These are phyloP conservation scores for Melanotaenia maccullochi DNA, from an alignment of 2,797 vertebrate species.

Conservation along the genomic window DNA sequence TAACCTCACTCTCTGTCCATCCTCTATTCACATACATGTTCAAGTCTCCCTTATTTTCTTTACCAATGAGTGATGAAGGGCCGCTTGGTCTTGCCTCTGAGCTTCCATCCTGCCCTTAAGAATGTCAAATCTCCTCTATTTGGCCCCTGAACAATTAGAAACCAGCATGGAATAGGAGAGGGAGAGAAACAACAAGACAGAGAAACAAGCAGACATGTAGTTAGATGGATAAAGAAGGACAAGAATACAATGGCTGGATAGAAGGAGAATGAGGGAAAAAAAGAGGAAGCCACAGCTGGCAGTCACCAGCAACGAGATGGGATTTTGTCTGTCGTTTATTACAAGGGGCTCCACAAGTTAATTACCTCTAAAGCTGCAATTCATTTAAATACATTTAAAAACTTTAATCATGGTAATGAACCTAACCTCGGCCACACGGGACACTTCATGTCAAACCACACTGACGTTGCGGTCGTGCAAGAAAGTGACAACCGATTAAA, in stretches of 20 bases:
- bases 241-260: slow-evolving; percentile 11
- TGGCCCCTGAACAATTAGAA: slow-evolving; percentile 30
- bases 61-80: slow-evolving; percentile 56
- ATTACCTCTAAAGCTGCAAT: slow-evolving; percentile 19
- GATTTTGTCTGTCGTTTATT: slow-evolving; percentile 17
- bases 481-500: slow-evolving; percentile 69
- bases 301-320: slow-evolving; percentile 2
- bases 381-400: slow-evolving; percentile 24
- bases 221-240: slow-evolving; percentile 9
- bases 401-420: slow-evolving; percentile 13
- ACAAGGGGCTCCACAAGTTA: slow-evolving; percentile 14
- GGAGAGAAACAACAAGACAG: slow-evolving; percentile 9
- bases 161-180: slow-evolving; percentile 20
- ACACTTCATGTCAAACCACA: slow-evolving; percentile 38
- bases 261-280: slow-evolving; percentile 3
- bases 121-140: slow-evolving; percentile 50
- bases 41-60: slow-evolving; percentile 29
- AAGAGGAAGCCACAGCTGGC: neutral
- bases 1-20: slow-evolving; percentile 5
- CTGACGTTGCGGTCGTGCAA: slow-evolving; percentile 21
- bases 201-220: slow-evolving; percentile 16
- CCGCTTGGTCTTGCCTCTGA: slow-evolving; percentile 34
- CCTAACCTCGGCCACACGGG: slow-evolving; percentile 21
- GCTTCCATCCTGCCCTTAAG: slow-evolving; percentile 46
- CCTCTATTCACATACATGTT: slow-evolving; percentile 25